Evolutionary conservation across 2,888 invertebrate genomes (phyloP).

Genomic region (Sphaeridia pumilis): DNA sequence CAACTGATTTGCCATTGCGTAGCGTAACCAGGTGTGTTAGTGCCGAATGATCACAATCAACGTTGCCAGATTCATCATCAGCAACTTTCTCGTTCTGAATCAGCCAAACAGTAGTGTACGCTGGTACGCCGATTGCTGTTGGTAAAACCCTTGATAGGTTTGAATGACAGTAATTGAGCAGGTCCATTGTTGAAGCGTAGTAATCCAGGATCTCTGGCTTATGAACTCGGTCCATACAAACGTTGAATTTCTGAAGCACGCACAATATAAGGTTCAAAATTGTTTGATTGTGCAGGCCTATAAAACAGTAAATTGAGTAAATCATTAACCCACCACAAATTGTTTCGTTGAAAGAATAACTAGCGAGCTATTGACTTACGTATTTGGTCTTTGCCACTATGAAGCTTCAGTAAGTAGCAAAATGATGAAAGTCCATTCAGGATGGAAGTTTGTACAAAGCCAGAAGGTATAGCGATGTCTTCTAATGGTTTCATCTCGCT

Average conservation of each 20-base stretch:
- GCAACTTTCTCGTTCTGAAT: constrained; percentile 19
- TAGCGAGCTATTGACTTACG: constrained; percentile 17
- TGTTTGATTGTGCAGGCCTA: constrained; percentile 3
- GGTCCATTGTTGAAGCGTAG: constrained; percentile 24
- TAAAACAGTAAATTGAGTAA: not conserved
- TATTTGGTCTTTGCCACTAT: constrained; percentile 18
- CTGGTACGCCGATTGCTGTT: constrained; percentile 18
- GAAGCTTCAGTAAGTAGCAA: constrained; percentile 24
- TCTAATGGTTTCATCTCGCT: constrained; percentile 7
- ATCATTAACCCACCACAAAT: not conserved
- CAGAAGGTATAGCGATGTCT: constrained; percentile 23
- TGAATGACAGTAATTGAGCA: constrained; percentile 23
- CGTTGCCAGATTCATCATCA: constrained; percentile 3
- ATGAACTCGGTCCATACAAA: constrained; percentile 20
- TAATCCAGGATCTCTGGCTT: constrained; percentile 26
- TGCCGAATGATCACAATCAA: not conserved
- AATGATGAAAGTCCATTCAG: constrained; percentile 27
- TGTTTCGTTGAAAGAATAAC: not conserved
- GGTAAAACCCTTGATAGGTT: constrained; percentile 8
- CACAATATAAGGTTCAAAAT: constrained; percentile 9
- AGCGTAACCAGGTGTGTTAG: constrained; percentile 2
- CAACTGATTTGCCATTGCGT: not conserved
- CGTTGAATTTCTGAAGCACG: constrained; percentile 18
- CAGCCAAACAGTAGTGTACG: constrained; percentile 19
- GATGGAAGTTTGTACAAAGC: constrained; percentile 26